phyloP scores from a whole-genome alignment of 2,888 invertebrate genomes.

The Antheraea assamensis region DNA sequence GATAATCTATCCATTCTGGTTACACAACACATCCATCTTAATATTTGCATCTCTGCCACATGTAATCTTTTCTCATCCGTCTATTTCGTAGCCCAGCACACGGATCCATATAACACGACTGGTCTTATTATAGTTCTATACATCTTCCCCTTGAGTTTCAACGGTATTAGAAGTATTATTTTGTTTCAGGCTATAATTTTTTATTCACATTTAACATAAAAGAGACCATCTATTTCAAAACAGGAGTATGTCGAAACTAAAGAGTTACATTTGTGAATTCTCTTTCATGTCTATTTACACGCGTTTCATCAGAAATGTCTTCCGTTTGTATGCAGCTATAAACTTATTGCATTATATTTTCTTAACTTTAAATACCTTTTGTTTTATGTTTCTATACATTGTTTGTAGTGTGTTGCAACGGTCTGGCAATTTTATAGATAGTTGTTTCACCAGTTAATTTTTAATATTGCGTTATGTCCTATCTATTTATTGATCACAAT shows the following conservation, averaged over 20 bases:
- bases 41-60: too few relatives aligned
- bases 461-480: not conserved
- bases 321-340: not conserved
- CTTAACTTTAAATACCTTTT: not conserved
- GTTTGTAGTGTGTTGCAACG: not conserved
- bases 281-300: slow-evolving; percentile 10
- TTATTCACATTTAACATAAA: not conserved
- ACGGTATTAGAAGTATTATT: not conserved
- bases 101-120: too few relatives aligned
- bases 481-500: not conserved
- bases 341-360: not conserved
- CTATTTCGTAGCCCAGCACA: too few relatives aligned
- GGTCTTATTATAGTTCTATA: too few relatives aligned
- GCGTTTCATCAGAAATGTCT: slow-evolving; percentile 11
- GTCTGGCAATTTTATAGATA: not conserved
- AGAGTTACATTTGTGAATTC: slow-evolving; percentile 3
- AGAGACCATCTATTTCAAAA: slow-evolving; percentile 2
- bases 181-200: not conserved
- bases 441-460: not conserved
- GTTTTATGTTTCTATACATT: not conserved
- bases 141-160: too few relatives aligned
- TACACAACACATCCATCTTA: too few relatives aligned
- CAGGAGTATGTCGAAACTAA: slow-evolving; percentile 3
- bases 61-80: too few relatives aligned
- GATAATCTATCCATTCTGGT: too few relatives aligned